These are phyloP conservation scores for Halyomorpha halys DNA, from an alignment of 1,140 invertebrate species.

Conservation along the genomic window DNA sequence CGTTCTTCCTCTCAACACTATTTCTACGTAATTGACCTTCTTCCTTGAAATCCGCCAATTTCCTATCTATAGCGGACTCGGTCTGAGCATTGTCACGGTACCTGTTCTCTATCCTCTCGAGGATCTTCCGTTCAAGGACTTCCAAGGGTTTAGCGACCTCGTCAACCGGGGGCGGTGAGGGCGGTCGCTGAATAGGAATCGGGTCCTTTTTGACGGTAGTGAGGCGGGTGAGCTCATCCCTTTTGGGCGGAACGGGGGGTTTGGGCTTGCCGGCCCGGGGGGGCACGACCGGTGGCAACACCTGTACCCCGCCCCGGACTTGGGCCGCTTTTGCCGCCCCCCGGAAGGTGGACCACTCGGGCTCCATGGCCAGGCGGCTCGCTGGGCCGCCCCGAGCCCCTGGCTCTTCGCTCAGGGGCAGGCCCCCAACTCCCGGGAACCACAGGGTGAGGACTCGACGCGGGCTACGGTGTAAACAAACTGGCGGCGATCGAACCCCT, in stretches of 20 bases:
- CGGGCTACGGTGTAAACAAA: slow-evolving; percentile 24
- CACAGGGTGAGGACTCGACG: slow-evolving; percentile 29
- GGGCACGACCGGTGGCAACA: slow-evolving; percentile 29
- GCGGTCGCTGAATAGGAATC: slow-evolving; percentile 9
- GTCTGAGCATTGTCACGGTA: background rate
- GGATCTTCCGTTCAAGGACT: slow-evolving; percentile 20
- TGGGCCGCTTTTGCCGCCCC: slow-evolving; percentile 22
- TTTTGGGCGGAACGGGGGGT: slow-evolving; percentile 30
- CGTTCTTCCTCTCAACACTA: background rate
- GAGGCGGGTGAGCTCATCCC: slow-evolving; percentile 30
- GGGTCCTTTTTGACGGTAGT: slow-evolving; percentile 30
- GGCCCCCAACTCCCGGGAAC: slow-evolving; percentile 32
- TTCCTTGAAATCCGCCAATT: background rate
- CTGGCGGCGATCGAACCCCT: slow-evolving; percentile 23
- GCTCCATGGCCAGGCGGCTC: slow-evolving; percentile 27
- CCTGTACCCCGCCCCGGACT: slow-evolving; percentile 29
- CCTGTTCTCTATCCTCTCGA: slow-evolving; percentile 11
- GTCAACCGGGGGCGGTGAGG: slow-evolving; percentile 2
- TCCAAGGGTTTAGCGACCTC: slow-evolving; percentile 21
- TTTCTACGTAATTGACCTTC: slow-evolving; percentile 16
- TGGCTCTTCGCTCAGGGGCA: slow-evolving; percentile 32
- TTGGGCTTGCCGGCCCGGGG: slow-evolving; percentile 28
- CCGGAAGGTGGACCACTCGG: slow-evolving; percentile 23
- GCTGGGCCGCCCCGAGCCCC: slow-evolving; percentile 23
- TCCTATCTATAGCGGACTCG: background rate